Evolutionary conservation across 1,140 invertebrate species (phyloP), one percentile per base, ranked within the genome.

Genomic region (Rhizoglyphus robini): DNA sequence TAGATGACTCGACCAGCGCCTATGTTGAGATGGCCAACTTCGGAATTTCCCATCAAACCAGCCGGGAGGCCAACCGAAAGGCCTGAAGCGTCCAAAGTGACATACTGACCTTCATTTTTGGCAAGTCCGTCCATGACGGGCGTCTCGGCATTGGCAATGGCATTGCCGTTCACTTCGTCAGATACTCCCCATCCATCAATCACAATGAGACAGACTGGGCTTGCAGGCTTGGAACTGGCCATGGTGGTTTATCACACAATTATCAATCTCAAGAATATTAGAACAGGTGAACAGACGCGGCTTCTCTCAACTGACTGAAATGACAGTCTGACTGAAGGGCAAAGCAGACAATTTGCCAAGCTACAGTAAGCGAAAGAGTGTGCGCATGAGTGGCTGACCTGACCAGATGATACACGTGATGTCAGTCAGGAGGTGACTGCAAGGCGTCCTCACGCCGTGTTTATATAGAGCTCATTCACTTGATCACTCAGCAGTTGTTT

Each of bases 1-100:
- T 79, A 79, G 32, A 81, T 73, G 1, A 80, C 77, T 54, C 79
- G 71, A 30, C 79, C 79, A 58, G 79, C 78, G 18, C 79, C 79
- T 65, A 80, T 78, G 68, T 80, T 81, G 68, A 80, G 67, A 70
- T 80, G 79, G 20, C 79, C 79, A 23, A 81, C 80, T 73, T 80
- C 79, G 23, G 77, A 79, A 62, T 80, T 80, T 8, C 79, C 79
- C 78, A 79, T 79, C 46, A 78, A 69, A 38, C 78, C 78, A 54
- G 74, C 75, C 4, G 77, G 79, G 36, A 80, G 70, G 32, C 79
- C 79, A 61, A 79, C 80, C 25, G 75, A 73, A 23, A 74, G 58
- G 13, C 80, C 80, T 31, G 75, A 76, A 20, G 79, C 79, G 65
- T 76, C 77, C n/a, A 81, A 69, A 63, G 75, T 72, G 15, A 69